Evolutionary conservation across 1,140 invertebrate genomes (phyloP).

Genomic region (Ceratitis capitata): DNA sequence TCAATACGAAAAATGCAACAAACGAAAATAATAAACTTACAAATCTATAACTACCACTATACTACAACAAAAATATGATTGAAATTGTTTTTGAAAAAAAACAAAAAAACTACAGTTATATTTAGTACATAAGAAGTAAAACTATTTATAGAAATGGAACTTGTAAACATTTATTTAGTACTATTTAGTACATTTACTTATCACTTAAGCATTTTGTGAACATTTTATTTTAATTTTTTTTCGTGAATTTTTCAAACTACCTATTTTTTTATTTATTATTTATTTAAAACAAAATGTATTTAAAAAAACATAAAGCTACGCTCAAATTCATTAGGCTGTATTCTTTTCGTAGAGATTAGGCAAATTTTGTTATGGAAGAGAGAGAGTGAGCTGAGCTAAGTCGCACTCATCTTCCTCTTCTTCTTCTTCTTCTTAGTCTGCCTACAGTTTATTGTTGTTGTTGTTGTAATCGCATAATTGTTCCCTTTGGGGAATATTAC

Average conservation of each 20-base stretch:
- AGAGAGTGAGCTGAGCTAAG: too few relatives aligned
- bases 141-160: neutral
- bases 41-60: neutral
- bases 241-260: neutral
- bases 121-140: neutral
- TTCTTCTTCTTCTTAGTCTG: too few relatives aligned
- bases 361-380: too few relatives aligned
- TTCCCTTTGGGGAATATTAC: too few relatives aligned
- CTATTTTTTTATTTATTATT: neutral
- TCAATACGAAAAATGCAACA: neutral
- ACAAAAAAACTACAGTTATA: neutral
- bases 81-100: slow-evolving; percentile 1
- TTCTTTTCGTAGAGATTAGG: too few relatives aligned
- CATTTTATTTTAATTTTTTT: neutral
- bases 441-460: too few relatives aligned
- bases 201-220: neutral
- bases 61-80: neutral
- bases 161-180: neutral
- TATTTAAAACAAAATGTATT: too few relatives aligned
- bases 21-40: neutral
- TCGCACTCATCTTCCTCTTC: too few relatives aligned
- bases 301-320: too few relatives aligned
- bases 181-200: neutral
- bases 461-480: too few relatives aligned
- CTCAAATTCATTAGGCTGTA: too few relatives aligned